Conservation (phyloP, 2,113 vertebrate species). For the Asarcornis scutulata region DNA sequence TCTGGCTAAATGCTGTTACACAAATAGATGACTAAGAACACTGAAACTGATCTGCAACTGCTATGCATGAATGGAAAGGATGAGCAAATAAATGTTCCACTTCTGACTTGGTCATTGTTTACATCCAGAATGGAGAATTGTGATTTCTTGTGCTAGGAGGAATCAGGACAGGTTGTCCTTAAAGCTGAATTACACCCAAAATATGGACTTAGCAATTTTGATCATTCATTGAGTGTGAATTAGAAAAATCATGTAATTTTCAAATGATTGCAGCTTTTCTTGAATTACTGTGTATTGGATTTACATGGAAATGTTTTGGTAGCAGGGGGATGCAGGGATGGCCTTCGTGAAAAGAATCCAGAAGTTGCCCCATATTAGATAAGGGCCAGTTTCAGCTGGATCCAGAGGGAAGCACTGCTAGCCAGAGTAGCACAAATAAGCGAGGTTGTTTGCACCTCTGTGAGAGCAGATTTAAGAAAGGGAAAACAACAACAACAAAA, state of each 20-base stretch:
- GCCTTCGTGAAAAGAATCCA: too few relatives aligned
- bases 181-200: background rate
- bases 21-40: background rate
- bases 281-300: background rate
- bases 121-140: background rate
- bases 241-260: background rate
- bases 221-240: background rate
- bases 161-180: background rate
- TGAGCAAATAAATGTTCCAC: background rate
- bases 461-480: too few relatives aligned
- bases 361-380: too few relatives aligned
- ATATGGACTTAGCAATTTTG: background rate
- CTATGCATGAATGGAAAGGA: background rate
- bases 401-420: too few relatives aligned
- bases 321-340: too few relatives aligned
- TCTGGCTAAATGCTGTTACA: background rate
- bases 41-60: background rate
- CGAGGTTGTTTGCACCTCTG: too few relatives aligned
- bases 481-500: too few relatives aligned
- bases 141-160: background rate
- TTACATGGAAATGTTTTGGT: too few relatives aligned
- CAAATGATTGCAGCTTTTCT: background rate
- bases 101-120: background rate
- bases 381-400: too few relatives aligned
- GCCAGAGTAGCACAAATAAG: too few relatives aligned